phyloP scores from a whole-genome alignment of 2,888 invertebrate species.

The Automeris io region DNA sequence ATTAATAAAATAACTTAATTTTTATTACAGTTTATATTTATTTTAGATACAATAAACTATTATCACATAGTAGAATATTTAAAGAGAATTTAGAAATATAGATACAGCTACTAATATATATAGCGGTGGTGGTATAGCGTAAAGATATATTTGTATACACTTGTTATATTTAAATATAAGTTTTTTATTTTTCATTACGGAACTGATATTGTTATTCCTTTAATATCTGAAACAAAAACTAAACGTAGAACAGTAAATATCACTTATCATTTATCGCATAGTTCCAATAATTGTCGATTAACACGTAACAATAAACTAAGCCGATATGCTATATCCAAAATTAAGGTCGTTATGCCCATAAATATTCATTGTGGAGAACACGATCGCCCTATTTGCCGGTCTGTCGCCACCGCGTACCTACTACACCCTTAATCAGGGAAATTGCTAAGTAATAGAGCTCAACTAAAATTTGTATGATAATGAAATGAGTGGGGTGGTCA shows the following conservation, averaged over 20 bases:
- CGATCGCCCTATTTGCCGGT: slow-evolving; percentile 61
- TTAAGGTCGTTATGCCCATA: slow-evolving; percentile 43
- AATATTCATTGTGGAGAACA: slow-evolving; percentile 54
- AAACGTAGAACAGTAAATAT: background rate
- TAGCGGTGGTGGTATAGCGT: too few species aligned
- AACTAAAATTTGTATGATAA: slow-evolving; percentile 59
- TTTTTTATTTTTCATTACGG: too few species aligned
- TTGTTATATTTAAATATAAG: too few species aligned
- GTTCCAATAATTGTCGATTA: slow-evolving; percentile 3
- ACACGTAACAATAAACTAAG: slow-evolving; percentile 5
- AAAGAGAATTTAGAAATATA: too few species aligned
- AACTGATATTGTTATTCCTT: too few species aligned
- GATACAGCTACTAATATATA: too few species aligned
- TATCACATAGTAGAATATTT: too few species aligned
- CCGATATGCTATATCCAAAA: slow-evolving; percentile 34
- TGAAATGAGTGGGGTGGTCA: slow-evolving; percentile 34
- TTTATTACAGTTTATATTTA: too few species aligned
- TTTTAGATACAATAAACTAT: too few species aligned
- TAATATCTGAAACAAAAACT: background rate
- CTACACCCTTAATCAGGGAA: slow-evolving; percentile 57
- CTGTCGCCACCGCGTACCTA: slow-evolving; percentile 48
- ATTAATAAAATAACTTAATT: too few species aligned
- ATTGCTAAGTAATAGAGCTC: slow-evolving; percentile 57
- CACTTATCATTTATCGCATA: background rate
- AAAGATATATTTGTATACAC: too few species aligned